Conservation (phyloP, 2,797 vertebrate species). For the Danio aesculapii region DNA sequence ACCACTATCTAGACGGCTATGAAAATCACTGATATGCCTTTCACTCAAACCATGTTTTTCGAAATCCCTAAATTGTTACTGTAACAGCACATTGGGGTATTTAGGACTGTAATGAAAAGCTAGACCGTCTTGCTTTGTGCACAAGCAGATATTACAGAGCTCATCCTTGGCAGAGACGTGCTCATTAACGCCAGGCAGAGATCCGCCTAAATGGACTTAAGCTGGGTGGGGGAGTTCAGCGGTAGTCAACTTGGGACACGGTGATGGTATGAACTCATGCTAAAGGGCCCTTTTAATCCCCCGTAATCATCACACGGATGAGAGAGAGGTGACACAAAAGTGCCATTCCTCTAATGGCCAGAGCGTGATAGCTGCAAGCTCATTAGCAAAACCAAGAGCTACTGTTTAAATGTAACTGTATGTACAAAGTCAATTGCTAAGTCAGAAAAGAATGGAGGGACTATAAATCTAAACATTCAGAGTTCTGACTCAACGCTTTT, state of each 20-base stretch:
- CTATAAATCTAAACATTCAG: background rate
- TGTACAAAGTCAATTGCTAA: background rate
- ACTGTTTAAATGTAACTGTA: too few relatives aligned
- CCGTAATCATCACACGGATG: conserved; percentile 1
- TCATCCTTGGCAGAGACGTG: conserved; percentile 74
- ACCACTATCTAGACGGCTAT: conserved; percentile 58
- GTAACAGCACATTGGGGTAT: conserved; percentile 70
- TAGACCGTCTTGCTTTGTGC: conserved; percentile 31
- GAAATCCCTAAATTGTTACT: conserved; percentile 77
- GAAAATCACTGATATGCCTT: conserved; percentile 48
- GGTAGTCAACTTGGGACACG: conserved; percentile 26
- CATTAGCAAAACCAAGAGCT: background rate
- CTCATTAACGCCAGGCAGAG: conserved; percentile 74
- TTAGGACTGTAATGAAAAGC: conserved; percentile 59
- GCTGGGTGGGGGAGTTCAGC: conserved; percentile 63
- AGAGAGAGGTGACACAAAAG: conserved; percentile 10
- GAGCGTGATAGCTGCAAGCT: background rate
- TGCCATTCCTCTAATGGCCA: background rate
- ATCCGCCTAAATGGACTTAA: conserved; percentile 77
- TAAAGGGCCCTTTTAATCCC: conserved; percentile 44
- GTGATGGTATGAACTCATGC: conserved; percentile 36
- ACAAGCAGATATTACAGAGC: conserved; percentile 72
- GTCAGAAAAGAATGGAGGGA: background rate
- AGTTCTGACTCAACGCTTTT: background rate
- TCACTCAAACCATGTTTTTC: conserved; percentile 67